These are phyloP conservation scores for Drosophila jambulina DNA, from an alignment of 1,140 invertebrate species.

Conservation along the genomic window DNA sequence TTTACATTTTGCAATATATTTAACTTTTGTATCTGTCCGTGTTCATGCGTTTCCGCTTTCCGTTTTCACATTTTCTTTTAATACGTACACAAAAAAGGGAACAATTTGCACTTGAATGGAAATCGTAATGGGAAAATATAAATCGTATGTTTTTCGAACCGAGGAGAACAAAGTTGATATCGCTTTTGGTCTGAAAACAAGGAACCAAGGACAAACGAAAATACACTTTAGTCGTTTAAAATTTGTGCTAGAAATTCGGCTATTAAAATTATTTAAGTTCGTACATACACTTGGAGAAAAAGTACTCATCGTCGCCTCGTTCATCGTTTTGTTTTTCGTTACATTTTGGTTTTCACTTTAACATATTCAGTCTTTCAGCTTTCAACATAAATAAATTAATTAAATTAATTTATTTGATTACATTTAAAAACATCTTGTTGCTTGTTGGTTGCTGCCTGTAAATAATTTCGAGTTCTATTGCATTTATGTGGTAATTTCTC, in stretches of 20 bases:
- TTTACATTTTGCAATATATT: conserved; percentile 80
- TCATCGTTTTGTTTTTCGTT: conserved; percentile 48
- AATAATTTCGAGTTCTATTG: conserved; percentile 85
- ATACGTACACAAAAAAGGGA: conserved; percentile 50
- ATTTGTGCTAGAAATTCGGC: conserved; percentile 83
- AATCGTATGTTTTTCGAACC: neutral
- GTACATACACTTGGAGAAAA: conserved; percentile 72
- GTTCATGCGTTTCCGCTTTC: conserved; percentile 41
- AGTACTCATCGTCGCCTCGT: conserved; percentile 49
- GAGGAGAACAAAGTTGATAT: conserved; percentile 1
- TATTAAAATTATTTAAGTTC: conserved; percentile 84
- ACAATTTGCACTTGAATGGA: conserved; percentile 51
- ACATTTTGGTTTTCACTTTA: conserved; percentile 67
- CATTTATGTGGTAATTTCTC: conserved; percentile 81
- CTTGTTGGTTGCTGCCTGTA: conserved; percentile 70
- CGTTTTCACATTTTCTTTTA: conserved; percentile 46
- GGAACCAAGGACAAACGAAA: conserved; percentile 25
- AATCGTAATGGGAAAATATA: conserved; percentile 20
- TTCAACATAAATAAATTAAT: conserved; percentile 82
- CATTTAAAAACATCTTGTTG: conserved; percentile 68
- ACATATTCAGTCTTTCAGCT: conserved; percentile 85
- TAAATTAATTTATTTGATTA: conserved; percentile 84
- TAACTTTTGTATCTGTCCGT: conserved; percentile 64
- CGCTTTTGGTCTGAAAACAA: neutral
- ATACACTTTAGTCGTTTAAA: conserved; percentile 46